Base-by-base conservation (phyloP, 1,140 invertebrate genomes). In the Sinella curviseta region DNA sequence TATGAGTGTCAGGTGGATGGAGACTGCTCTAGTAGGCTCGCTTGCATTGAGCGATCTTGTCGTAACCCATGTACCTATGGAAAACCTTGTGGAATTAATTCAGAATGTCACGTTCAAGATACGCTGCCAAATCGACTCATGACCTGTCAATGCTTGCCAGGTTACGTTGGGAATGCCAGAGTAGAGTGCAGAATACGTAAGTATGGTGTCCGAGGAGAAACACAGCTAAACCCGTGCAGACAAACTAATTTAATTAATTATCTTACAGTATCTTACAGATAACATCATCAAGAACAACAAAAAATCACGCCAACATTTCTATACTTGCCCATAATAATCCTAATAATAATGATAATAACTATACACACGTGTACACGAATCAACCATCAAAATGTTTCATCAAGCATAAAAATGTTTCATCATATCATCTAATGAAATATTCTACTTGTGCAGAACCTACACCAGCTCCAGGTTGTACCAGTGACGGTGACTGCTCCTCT, bases 111-210 rank as follows among this genome's bases (percentile, higher is more conserved):
- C 0, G 94, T 96, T 0, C 91, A 95, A 8, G 92, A 96, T 84
- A 95, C 94, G 1, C 86, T 96, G 77, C 95, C 95, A 1, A 89
- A 95, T 86, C 90, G 94, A 82, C 95, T 94, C 24, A 94, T 96
- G 91, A 91, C 94, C 60, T 97, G 95, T 85, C 90, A 93, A 84
- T 97, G 95, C 86, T 88, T 93, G 73, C 91, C 90, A 75, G 94
- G 93, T 76, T 94, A 91, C 86, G 90, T 92, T 81, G 94, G 94
- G 80, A 94, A 96, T 86, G 94, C 94, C 14, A 93, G 94, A 82
- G 90, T 92, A 75, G 91, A 92, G 86, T 96, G 94, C 86, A 90
- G 89, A 84, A 89, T 89, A 89, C 92, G 94, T 94, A 91, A 87
- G 87, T 54, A 65, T 77, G 34, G 39, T 74, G 30, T 76, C 30